A percentile compares a stretch with the other conserved stretches of the same genome.
These are phyloP conservation scores for Agrotis segetum DNA, from an alignment of 2,888 invertebrate species.

Conservation along the genomic window DNA sequence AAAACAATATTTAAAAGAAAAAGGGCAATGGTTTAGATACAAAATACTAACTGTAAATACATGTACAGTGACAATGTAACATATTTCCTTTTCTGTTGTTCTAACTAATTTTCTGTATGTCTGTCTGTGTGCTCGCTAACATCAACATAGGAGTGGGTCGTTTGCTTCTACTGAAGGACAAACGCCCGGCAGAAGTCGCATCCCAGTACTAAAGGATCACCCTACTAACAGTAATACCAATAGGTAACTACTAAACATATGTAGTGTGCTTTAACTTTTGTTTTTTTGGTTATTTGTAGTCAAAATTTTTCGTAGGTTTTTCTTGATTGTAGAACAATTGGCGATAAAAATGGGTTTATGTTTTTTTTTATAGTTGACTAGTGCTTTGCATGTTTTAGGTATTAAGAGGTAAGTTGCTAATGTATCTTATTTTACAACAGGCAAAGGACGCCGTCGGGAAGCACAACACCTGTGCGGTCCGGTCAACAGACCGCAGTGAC, in stretches of 20 bases:
- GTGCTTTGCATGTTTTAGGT: conserved; percentile 65
- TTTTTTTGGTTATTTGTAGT: conserved; percentile 43
- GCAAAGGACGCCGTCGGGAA: conserved; percentile 94
- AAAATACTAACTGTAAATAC: conserved; percentile 48
- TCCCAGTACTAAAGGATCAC: conserved; percentile 89
- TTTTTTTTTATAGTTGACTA: conserved; percentile 51
- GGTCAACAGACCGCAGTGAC: conserved; percentile 92
- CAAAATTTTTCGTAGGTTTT: conserved; percentile 64
- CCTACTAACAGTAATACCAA: conserved; percentile 87
- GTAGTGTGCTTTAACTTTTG: conserved; percentile 61
- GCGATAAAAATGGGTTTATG: conserved; percentile 55
- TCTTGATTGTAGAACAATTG: conserved; percentile 53
- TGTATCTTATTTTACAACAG: conserved; percentile 79
- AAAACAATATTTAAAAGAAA: background rate
- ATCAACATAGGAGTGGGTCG: conserved; percentile 88
- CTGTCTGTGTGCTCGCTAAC: conserved; percentile 87
- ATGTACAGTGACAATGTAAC: conserved; percentile 77
- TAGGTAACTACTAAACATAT: conserved; percentile 82
- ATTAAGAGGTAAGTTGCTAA: conserved; percentile 49
- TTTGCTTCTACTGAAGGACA: conserved; percentile 89
- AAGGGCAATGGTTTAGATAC: conserved; percentile 4
- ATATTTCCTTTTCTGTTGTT: conserved; percentile 74
- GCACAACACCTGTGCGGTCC: conserved; percentile 93
- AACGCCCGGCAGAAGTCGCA: conserved; percentile 89
- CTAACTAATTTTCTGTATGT: conserved; percentile 85